These are phyloP conservation scores for Emys orbicularis DNA, from an alignment of 2,797 vertebrate genomes.

Conservation along the genomic window DNA sequence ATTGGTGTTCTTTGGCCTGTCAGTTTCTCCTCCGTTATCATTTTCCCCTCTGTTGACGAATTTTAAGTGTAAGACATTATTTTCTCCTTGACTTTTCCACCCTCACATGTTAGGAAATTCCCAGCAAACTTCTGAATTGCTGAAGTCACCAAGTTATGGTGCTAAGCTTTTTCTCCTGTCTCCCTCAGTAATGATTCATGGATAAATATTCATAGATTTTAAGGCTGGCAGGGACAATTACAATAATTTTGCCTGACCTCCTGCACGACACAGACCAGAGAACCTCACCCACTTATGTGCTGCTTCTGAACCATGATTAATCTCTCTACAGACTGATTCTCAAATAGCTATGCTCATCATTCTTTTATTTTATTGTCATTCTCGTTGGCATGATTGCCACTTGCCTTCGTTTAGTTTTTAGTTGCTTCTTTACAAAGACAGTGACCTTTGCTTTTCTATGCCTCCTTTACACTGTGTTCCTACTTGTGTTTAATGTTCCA, in stretches of 20 bases:
- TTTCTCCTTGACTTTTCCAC: neutral
- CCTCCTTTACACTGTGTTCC: fast-evolving
- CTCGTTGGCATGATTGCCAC: neutral
- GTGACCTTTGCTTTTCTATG: neutral
- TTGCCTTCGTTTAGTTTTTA: neutral
- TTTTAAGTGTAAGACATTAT: neutral
- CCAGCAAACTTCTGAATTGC: slow-evolving; percentile 19
- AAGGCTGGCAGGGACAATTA: neutral
- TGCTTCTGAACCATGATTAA: neutral
- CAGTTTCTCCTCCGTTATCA: neutral
- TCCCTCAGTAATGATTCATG: neutral
- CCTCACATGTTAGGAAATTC: neutral
- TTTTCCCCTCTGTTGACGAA: neutral
- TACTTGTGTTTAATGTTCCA: fast-evolving
- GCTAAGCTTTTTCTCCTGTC: slow-evolving; percentile 1
- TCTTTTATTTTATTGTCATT: neutral
- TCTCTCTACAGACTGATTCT: neutral
- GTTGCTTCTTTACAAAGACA: neutral
- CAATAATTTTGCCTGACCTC: neutral
- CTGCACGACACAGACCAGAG: neutral
- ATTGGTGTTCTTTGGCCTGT: neutral
- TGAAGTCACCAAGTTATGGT: neutral
- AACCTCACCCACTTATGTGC: neutral
- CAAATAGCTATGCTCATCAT: neutral
- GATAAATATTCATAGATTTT: neutral